phyloP scores from a whole-genome alignment of 2,113 vertebrate genomes.

The Erinaceus europaeus region DNA sequence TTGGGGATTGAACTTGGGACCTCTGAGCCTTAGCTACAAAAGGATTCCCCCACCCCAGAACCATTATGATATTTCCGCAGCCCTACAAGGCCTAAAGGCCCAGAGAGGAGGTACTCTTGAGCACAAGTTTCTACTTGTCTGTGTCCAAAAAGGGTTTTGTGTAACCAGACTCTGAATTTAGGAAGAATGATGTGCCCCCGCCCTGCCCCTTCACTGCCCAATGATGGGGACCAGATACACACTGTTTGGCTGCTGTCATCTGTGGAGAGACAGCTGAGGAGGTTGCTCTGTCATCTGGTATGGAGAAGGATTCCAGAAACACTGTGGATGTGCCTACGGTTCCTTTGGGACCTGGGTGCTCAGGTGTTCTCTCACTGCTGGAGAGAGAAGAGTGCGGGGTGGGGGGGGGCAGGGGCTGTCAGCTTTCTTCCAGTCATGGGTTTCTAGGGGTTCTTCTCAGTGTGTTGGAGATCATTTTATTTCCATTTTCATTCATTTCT shows the following conservation, averaged over 20 bases:
- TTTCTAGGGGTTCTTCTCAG: neutral
- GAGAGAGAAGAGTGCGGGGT: no score
- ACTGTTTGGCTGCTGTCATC: neutral
- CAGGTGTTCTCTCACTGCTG: neutral
- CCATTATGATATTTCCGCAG: no score
- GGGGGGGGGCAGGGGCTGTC: no score
- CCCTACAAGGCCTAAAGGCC: no score
- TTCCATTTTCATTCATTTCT: conserved; percentile 7
- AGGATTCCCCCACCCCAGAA: no score
- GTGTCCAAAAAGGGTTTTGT: neutral
- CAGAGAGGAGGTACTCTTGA: neutral
- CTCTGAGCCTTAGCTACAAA: no score
- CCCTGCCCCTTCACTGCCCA: neutral
- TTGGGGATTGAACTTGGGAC: no score
- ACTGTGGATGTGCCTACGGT: neutral
- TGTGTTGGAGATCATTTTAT: neutral
- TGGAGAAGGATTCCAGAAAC: neutral
- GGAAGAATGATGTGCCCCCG: neutral
- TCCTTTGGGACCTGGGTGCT: neutral
- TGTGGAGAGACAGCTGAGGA: no score
- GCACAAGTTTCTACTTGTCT: neutral
- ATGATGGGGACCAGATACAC: neutral
- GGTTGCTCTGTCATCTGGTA: accelerated
- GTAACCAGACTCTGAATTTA: neutral
- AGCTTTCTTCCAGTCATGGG: neutral